Base-by-base conservation (phyloP, 2,113 vertebrate species). In the Labrus mixtus region DNA sequence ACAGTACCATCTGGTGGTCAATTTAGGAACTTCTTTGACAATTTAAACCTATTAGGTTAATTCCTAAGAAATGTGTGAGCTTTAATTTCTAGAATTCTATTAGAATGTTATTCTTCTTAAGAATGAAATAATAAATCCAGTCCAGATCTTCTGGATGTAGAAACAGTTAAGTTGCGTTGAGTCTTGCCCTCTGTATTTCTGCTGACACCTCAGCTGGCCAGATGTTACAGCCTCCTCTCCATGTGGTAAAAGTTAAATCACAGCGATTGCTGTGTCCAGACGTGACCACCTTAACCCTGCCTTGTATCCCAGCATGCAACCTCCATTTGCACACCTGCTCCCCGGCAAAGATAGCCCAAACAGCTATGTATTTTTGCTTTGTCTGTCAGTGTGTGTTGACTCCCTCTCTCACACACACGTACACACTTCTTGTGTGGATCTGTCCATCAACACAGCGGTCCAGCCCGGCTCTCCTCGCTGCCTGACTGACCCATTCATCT, bases 401-500 rank as follows among this genome's bases (percentile, higher is more conserved):
- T 65, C 55, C 16, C 58, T 39, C 6, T 33, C 29, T 33, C 29
- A 6, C 8, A 65, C 66, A 53, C 41, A 46, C 66, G 75, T 73
- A 67, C 72, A 64, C 73, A 68, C 68, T 33, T 39, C 56, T 79
- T 51, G 74, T 74, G 70, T 48, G 66, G 75, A 85, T 50, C 79
- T 79, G 81, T 74, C 87, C 56, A 83, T 91, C 89, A 87, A 70
- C 84, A 3, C 88, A 78, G 72, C 43, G 4, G 85, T 81, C 87
- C 72, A 79, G 77, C 88, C 78, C 10, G 51, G 73, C 73, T 72
- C 89, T 82, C 78, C 79, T 79, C 3, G 16, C 86, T 75, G 78
- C 61, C 87, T 91, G 90, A 89, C 88, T 78, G 85, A 89, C 87
- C 89, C 91, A 93, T 94, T 94, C 90, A 94, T 94, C 91, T 93